Base-by-base conservation (phyloP, 2,888 invertebrate genomes). In the Lissonota sp. region DNA sequence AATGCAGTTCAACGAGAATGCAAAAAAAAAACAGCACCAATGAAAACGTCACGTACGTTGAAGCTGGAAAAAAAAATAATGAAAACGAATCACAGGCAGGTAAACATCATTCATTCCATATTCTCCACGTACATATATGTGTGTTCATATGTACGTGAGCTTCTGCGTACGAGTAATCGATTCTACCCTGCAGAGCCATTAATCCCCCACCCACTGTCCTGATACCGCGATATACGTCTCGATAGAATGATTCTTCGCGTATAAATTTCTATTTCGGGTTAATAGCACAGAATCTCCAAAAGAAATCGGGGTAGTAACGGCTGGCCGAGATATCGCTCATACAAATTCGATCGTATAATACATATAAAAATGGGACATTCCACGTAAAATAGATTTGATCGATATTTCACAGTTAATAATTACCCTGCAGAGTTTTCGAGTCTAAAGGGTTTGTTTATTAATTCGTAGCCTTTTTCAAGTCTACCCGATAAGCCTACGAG, bases 221-320 rank as follows among this genome's bases (percentile, higher is more conserved):
- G 42, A 40, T 42, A 10, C 55, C n/a, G 49, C 49, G 71, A 58
- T 71, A 72, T 53, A 72, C 63, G 62, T 72, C 55, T 72, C 63
- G 72, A 55, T 55, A 63, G 44, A 63, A 53, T 55, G 53, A 63
- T 72, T 72, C 63, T 55, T 62, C 72, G 12, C 42, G 63, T 53
- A 72, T 72, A 72, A 63, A 72, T 72, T 63, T 55, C 42, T 72
- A 72, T 72, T 72, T 72, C 26, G 40, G 49, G 14, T 49, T 60
- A 70, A 70, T 70, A 58, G 58, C 49, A 39, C 12, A 14, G 70
- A 37, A 58, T 70, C 58, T 70, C 12, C 58, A 46, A 2, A 14
- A 49, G 44, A 70, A 58, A 58, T 46, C 70, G 14, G 58, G 39
- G 58, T 12, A 37, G 16, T 55, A 55, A 14, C 55, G 42, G 16